These are phyloP conservation scores for Peromyscus polionotus DNA, from an alignment of 2,113 vertebrate genomes.

Conservation along the genomic window DNA sequence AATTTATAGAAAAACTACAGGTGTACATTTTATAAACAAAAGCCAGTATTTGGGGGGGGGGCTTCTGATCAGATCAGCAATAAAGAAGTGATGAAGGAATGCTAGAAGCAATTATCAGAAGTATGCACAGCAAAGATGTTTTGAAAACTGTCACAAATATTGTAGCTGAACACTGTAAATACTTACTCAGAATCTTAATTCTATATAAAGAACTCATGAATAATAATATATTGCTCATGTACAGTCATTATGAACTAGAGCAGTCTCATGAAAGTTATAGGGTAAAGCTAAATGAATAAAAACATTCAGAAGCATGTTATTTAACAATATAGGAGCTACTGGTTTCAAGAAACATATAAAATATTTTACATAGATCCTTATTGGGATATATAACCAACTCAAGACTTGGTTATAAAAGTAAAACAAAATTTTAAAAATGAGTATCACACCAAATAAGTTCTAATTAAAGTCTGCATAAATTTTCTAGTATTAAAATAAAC, in stretches of 20 bases:
- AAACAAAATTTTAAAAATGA: not conserved
- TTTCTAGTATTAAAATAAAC: slow-evolving; percentile 49
- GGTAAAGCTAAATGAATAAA: slow-evolving; percentile 30
- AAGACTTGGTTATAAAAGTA: not conserved
- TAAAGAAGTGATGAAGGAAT: not conserved
- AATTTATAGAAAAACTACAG: slow-evolving; percentile 17
- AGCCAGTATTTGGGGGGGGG: not conserved
- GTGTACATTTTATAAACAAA: slow-evolving; percentile 17
- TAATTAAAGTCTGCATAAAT: not conserved
- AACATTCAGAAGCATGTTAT: not conserved
- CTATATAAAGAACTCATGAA: slow-evolving; percentile 4
- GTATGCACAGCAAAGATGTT: not conserved
- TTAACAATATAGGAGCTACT: slow-evolving; percentile 20
- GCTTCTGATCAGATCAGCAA: slow-evolving; percentile 17
- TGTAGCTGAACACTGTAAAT: slow-evolving; percentile 18
- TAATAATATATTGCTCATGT: not conserved
- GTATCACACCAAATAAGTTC: not conserved
- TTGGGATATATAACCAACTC: not conserved
- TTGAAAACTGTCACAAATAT: slow-evolving; percentile 52
- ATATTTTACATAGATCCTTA: slow-evolving; percentile 9
- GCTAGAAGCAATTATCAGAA: not conserved
- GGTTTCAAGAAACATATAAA: slow-evolving; percentile 39
- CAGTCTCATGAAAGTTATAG: slow-evolving; percentile 55
- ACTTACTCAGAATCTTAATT: slow-evolving; percentile 16
- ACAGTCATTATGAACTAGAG: slow-evolving; percentile 22